These are phyloP conservation scores for Lycodopsis pacificus DNA, from an alignment of 2,797 vertebrate genomes.

Conservation along the genomic window DNA sequence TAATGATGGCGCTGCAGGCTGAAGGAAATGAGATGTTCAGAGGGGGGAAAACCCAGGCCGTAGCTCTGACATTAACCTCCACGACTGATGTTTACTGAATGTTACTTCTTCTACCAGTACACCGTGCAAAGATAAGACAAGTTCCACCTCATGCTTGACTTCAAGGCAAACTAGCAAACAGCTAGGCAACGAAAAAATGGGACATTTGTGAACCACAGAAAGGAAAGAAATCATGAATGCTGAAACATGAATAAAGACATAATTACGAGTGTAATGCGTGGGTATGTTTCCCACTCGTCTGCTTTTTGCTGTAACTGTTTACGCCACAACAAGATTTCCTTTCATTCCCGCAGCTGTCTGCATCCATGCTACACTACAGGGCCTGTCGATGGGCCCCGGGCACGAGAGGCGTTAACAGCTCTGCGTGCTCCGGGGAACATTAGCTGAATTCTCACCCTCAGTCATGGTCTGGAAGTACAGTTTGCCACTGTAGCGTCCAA, in stretches of 20 bases:
- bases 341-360: conserved; percentile 64
- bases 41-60: conserved; percentile 62
- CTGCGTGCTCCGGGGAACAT: conserved; percentile 58
- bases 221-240: background rate
- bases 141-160: conserved; percentile 40
- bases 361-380: conserved; percentile 30
- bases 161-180: conserved; percentile 29
- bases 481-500: conserved; percentile 98
- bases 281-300: conserved; percentile 24
- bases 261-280: background rate
- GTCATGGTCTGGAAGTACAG: conserved; percentile 99
- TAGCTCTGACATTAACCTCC: conserved; percentile 68
- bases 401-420: conserved; percentile 67
- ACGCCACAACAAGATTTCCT: conserved; percentile 49
- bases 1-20: conserved; percentile 70
- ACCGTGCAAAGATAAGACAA: conserved; percentile 43
- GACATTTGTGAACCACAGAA: background rate
- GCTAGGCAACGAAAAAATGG: background rate
- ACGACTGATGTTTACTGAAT: conserved; percentile 68
- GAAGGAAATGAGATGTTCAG: conserved; percentile 78
- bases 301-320: conserved; percentile 47
- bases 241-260: background rate
- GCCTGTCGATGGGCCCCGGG: conserved; percentile 40
- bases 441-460: conserved; percentile 89
- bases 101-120: conserved; percentile 32